Base-by-base conservation (phyloP, 2,888 invertebrate species). In the Odontothrips loti region DNA sequence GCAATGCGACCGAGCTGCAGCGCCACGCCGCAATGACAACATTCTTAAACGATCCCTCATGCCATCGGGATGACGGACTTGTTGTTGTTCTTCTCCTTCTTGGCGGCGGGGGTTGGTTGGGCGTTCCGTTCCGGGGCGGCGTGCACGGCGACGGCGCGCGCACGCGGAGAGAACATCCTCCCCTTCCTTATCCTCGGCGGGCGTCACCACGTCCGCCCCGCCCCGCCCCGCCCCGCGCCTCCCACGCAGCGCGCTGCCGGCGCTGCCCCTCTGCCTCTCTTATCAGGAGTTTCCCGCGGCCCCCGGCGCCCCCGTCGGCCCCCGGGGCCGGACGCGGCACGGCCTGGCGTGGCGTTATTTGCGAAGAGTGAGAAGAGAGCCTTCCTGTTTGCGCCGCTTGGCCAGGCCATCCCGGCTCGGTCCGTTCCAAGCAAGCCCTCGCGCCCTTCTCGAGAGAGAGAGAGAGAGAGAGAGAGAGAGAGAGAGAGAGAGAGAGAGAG, bases 111-210 rank as follows among this genome's bases (percentile, higher is more conserved):
- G n/a, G n/a, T n/a, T 43, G 34, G 3, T 43, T 6, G 34, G 34
- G 3, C n/a, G n/a, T n/a, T n/a, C n/a, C n/a, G n/a, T n/a, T n/a
- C n/a, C n/a, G n/a, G 34, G 34, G 34, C 34, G 34, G 34, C 34
- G 34, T n/a, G n/a, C n/a, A 6, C 34, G 34, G 34, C 34, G 34
- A 6, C 34, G 34, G 34, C 34, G 34, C 3, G 34, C 34, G 34
- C n/a, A n/a, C 34, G 34, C 34, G 34, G 34, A 2, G 34, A 2
- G 34, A 43, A 43, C 81, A 80, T 80, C 82, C 81, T 82, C 82
- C 82, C 83, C 80, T 82, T 58, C 82, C 81, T 81, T 81, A 81
- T 80, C 34, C 80, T 80, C 82, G 51, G 80, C 83, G 80, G 80
- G 82, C 83, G 82, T 82, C 82, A 83, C 82, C 82, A 82, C 81